Base-by-base conservation (phyloP, 53 echinoderm and acorn worm species). In the Zoroaster sp. region DNA sequence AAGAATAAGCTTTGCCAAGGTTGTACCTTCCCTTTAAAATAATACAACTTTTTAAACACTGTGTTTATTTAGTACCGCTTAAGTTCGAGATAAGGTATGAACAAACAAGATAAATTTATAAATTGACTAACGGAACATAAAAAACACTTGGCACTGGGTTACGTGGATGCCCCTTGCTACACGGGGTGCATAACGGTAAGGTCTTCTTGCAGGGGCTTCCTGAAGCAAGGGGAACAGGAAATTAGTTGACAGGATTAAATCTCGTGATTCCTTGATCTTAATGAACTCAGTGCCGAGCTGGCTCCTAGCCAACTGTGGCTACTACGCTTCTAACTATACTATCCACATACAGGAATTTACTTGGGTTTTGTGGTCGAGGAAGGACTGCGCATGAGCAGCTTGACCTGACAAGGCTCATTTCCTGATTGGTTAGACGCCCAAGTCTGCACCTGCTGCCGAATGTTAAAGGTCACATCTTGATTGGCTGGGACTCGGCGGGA, bases 211-310 rank as follows among this genome's bases (percentile, higher is more conserved):
- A 54, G 36, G 9, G 30, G 36, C 71, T 85, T 85, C 85, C 85
- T 85, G 45, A 32, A 40, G 70, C 71, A 70, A 85, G 35, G 15
- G 71, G 85, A 45, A 85, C 85, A 85, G 85, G 85, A 85, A 85
- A 85, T 85, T 85, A 71, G 37, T 46, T 66, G 66, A 85, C 85
- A 85, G 85, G 51, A 17, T 45, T 49, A 85, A 85, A 85, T 85
- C 71, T 85, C 46, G 30, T 4, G 46, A 51, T 69, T 85, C 85
- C 85, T 69, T 70, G 85, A 31, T 28, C 21, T 85, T 85, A 85
- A 85, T 85, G 85, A 85, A 85, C 69, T 85, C 85, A 85, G 71
- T 17, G 51, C 85, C 37, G 35, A 40, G 37, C 69, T 85, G 85
- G 85, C 85, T 69, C 66, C 66, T 31, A 5, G 82, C 82, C 82